Evolutionary conservation across 2,797 vertebrate genomes (phyloP).

Genomic region (Cygnus olor): DNA sequence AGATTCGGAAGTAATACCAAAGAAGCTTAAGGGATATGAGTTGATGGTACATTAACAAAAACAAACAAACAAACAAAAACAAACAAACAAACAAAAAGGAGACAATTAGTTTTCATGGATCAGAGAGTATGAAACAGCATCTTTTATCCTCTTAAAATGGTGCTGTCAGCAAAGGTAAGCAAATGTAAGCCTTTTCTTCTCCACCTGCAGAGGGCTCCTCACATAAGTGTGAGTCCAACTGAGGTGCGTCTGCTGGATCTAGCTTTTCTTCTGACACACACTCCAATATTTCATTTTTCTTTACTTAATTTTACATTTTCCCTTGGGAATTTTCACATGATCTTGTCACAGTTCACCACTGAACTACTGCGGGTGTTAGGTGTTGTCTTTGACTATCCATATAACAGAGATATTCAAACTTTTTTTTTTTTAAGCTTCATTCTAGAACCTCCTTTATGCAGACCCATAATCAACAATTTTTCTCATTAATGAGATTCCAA

Average conservation of each 20-base stretch:
- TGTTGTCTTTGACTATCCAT: background rate
- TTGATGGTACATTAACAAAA: background rate
- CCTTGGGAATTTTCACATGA: background rate
- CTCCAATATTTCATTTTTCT: background rate
- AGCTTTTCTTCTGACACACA: background rate
- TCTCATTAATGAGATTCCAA: background rate
- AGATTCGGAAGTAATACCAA: background rate
- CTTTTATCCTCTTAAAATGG: background rate
- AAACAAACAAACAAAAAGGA: background rate
- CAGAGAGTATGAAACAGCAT: background rate
- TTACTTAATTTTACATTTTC: background rate
- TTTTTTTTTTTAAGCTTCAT: background rate
- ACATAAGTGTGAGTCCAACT: too few relatives aligned
- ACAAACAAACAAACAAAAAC: too few relatives aligned
- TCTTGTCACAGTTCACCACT: background rate
- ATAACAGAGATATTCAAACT: background rate
- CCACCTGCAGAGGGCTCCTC: rapidly evolving
- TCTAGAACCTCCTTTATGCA: background rate
- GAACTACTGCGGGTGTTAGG: background rate
- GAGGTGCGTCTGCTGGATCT: background rate
- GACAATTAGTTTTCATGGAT: background rate
- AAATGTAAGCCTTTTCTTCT: background rate
- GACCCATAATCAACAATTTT: background rate
- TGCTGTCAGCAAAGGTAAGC: background rate
- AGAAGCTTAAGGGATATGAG: background rate